phyloP scores from a whole-genome alignment of 2,797 vertebrate species.

The Tachyglossus aculeatus region DNA sequence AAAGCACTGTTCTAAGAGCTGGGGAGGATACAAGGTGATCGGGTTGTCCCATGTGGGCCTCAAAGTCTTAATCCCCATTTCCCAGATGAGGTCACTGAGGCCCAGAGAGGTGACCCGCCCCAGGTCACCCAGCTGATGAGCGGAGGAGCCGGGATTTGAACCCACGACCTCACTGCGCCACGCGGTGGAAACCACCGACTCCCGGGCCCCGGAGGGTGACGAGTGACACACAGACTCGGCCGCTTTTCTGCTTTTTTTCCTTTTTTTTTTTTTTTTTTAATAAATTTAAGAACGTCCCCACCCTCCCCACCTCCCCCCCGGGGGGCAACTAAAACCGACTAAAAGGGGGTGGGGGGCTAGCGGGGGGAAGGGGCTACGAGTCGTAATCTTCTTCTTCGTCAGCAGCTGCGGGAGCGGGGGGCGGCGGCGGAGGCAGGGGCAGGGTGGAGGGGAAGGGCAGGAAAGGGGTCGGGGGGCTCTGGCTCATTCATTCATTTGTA shows the following conservation, averaged over 20 bases:
- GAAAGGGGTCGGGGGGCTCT: conserved; percentile 56
- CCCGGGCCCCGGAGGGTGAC: neutral
- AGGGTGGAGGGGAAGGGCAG: conserved; percentile 47
- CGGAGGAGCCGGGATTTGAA: too few species aligned
- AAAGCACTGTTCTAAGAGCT: too few species aligned
- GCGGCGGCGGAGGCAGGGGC: conserved; percentile 50
- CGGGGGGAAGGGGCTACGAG: conserved; percentile 78
- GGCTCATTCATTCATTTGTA: too few species aligned
- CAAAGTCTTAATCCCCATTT: too few species aligned
- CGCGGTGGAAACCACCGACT: neutral
- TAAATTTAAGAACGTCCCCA: conserved; percentile 68
- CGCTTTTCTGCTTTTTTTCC: neutral
- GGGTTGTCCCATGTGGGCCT: too few species aligned
- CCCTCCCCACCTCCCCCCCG: conserved; percentile 11
- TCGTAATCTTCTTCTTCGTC: conserved; percentile 87
- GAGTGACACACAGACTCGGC: neutral
- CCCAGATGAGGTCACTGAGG: too few species aligned
- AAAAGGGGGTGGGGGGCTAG: conserved; percentile 34
- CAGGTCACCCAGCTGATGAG: too few species aligned
- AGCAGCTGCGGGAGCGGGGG: conserved; percentile 51
- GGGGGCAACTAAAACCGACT: conserved; percentile 56
- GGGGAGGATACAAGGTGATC: too few species aligned
- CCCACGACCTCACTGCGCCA: neutral
- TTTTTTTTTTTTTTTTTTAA: conserved; percentile 51
- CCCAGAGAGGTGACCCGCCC: too few species aligned